phyloP scores from a whole-genome alignment of 1,140 invertebrate species.

The Tetraneura akinire region DNA sequence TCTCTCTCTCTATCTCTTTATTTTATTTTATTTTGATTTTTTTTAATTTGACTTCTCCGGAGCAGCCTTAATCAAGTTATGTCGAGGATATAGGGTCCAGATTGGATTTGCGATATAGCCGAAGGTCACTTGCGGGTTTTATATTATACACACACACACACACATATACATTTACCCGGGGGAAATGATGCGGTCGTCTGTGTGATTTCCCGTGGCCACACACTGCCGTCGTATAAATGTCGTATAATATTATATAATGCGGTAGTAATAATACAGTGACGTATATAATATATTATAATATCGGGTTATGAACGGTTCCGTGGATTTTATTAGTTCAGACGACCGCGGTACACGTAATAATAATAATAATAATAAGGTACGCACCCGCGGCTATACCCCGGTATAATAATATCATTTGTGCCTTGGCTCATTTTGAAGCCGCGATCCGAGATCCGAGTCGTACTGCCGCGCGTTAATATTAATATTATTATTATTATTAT shows the following conservation, averaged over 20 bases:
- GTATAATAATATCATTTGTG: slow-evolving; percentile 11
- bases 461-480: no score
- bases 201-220: slow-evolving; percentile 39
- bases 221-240: neutral
- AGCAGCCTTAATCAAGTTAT: slow-evolving; percentile 39
- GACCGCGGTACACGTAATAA: no score
- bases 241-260: no score
- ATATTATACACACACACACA: no score
- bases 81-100: slow-evolving; percentile 30
- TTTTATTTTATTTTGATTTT: slow-evolving; percentile 17
- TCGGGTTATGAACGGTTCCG: slow-evolving; percentile 46
- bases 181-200: slow-evolving; percentile 46
- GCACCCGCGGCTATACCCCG: neutral
- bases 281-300: slow-evolving; percentile 38
- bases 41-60: slow-evolving; percentile 45
- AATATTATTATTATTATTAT: no score
- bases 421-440: neutral
- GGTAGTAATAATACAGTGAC: neutral
- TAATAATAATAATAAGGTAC: slow-evolving; percentile 20
- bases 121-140: slow-evolving; percentile 40
- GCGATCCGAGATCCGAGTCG: no score
- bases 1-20: neutral
- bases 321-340: slow-evolving; percentile 41
- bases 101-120: slow-evolving; percentile 50
- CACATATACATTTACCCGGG: neutral